Conservation (phyloP, 2,888 invertebrate genomes). For the Andrena minutula region DNA sequence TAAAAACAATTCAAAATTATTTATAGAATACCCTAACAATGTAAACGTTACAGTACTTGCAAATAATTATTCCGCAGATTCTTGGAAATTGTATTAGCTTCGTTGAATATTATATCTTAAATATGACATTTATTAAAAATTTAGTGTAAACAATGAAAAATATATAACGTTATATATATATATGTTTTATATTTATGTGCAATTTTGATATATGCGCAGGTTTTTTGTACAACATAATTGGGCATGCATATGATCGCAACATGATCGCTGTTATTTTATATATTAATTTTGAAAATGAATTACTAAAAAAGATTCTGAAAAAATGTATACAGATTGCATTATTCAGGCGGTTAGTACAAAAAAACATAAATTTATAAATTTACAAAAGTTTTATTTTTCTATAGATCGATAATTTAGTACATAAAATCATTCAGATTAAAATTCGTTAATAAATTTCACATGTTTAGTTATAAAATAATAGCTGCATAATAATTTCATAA, state of each 20-base stretch:
- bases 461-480: conserved; percentile 15
- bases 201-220: too few relatives aligned
- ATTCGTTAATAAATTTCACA: conserved; percentile 13
- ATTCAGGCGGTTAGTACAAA: background rate
- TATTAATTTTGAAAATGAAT: background rate
- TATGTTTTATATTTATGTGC: too few relatives aligned
- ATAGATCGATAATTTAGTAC: conserved; percentile 16
- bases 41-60: too few relatives aligned
- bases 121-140: conserved; percentile 11
- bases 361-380: conserved; percentile 25
- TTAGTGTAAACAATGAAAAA: conserved; percentile 20
- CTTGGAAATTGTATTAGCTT: background rate
- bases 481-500: background rate
- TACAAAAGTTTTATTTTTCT: conserved; percentile 18
- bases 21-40: too few relatives aligned
- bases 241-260: too few relatives aligned
- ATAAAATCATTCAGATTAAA: conserved; percentile 31
- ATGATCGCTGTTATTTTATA: background rate
- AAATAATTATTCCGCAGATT: background rate
- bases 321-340: background rate
- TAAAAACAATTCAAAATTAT: too few relatives aligned
- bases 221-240: too few relatives aligned
- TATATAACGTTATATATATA: too few relatives aligned
- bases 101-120: background rate
- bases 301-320: background rate